Evolutionary conservation across 2,888 invertebrate genomes (phyloP), one percentile per base, ranked within the genome.

Genomic region (Brenthis ino): DNA sequence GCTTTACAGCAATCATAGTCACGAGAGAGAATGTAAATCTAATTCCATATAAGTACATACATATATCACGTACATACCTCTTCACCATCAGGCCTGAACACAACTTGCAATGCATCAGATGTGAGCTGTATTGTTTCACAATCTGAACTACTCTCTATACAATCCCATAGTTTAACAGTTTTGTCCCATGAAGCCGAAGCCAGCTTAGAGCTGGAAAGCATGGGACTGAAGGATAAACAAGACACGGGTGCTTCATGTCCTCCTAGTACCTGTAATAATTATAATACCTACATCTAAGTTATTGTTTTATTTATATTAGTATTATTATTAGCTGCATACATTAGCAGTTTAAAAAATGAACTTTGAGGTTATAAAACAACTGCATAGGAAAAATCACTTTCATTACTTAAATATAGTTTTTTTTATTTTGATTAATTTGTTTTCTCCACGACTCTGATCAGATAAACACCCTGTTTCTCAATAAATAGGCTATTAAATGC

Each of bases 171-270:
- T 0, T 79, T 78, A 0, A 99, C 92, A 0, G 98, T 97, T 87
- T 97, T 96, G 89, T 99, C 99, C 99, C 99, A 99, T 28, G 98
- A 98, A 3, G 95, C 96, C 0, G 98, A 98, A 0, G 95, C 97
- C 54, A 99, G 88, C 1, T 95, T 94, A 0, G 96, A 95, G 74
- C 96, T 97, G 0, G 95, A 92, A 0, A 95, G 83, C 8, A 89
- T 92, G 0, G 98, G 97, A 72, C 95, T 96, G 88, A 99, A 99
- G 0, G 95, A 94, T 1, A 99, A 82, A 69, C 96, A 94, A 0
- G 96, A 95, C 2, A 99, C 96, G 0, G 99, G 99, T 1, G 97
- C 99, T 86, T 97, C 97, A 82, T 99, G 99, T 0, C 99, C 99
- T 57, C 96, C 95, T 72, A 99, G 88, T 57, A 97, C 95, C 95